Conservation (phyloP, 2,113 vertebrate genomes). For the Sinocyclocheilus anshuiensis region DNA sequence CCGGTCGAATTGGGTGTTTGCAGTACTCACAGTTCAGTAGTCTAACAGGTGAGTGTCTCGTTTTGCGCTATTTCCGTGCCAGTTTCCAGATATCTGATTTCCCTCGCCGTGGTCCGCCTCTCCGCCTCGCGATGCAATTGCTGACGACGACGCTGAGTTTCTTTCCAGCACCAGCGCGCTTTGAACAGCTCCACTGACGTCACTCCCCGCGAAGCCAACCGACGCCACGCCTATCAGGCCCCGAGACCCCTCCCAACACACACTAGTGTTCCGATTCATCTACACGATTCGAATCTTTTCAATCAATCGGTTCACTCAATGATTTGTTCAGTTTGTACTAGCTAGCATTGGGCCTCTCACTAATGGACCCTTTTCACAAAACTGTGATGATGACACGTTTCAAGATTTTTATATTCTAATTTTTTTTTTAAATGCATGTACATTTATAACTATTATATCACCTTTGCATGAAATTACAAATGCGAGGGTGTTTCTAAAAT, state of each 20-base stretch:
- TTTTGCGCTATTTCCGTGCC: slow-evolving; percentile 7
- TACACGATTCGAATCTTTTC: background rate
- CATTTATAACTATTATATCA: too few species aligned
- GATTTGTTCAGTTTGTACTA: background rate
- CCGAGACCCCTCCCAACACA: slow-evolving; percentile 42
- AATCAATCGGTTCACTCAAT: background rate
- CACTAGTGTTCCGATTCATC: background rate
- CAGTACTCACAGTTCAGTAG: slow-evolving; percentile 25
- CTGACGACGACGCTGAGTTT: slow-evolving; percentile 54
- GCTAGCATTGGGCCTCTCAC: background rate
- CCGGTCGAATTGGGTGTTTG: background rate
- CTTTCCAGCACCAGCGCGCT: slow-evolving; percentile 76
- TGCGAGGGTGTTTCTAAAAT: too few species aligned
- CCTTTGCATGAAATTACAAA: too few species aligned
- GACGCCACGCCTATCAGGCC: slow-evolving; percentile 66
- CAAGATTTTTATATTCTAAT: too few species aligned
- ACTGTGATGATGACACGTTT: too few species aligned
- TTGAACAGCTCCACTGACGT: slow-evolving; percentile 79
- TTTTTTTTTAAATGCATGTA: too few species aligned
- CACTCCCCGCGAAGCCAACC: slow-evolving; percentile 56
- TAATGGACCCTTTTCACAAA: too few species aligned
- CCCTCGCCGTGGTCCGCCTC: slow-evolving; percentile 46
- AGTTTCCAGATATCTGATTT: background rate
- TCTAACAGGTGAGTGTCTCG: slow-evolving; percentile 4
- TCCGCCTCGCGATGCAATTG: slow-evolving; percentile 42